phyloP scores from a whole-genome alignment of 1,140 invertebrate genomes.

The Trissolcus basalis region DNA sequence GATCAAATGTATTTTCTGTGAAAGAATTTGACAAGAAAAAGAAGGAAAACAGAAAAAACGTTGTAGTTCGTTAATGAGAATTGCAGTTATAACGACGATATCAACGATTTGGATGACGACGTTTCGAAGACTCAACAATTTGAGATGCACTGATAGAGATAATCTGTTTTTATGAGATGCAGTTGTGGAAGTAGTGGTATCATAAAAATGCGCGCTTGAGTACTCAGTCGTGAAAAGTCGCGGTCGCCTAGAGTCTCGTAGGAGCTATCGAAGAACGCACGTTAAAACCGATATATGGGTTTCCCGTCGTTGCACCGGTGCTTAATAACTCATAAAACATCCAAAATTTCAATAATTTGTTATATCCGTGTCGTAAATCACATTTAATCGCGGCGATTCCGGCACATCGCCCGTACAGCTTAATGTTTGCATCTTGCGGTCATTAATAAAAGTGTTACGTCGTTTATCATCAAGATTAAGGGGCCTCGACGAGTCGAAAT shows the following conservation, averaged over 20 bases:
- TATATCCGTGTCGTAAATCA: not conserved
- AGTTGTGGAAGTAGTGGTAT: not conserved
- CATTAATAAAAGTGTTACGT: not conserved
- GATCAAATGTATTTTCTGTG: no score
- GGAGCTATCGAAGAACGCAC: not conserved
- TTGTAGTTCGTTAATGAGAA: not conserved
- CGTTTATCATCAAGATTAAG: not conserved
- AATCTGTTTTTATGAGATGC: not conserved
- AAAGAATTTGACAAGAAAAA: no score
- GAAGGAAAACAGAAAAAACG: no score
- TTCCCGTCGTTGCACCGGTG: conserved; percentile 1
- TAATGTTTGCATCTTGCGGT: not conserved
- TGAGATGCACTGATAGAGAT: not conserved
- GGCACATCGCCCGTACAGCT: not conserved
- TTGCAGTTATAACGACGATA: no score
- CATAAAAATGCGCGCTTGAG: not conserved
- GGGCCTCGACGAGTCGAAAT: not conserved
- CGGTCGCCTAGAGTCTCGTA: not conserved
- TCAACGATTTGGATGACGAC: no score
- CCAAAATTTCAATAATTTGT: not conserved
- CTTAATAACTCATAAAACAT: conserved; percentile 1
- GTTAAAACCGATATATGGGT: not conserved
- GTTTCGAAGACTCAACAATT: not conserved
- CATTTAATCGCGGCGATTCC: not conserved
- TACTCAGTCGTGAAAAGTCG: not conserved